phyloP scores from a whole-genome alignment of 2,113 vertebrate genomes.

The Dolichallabes microphthalmus region DNA sequence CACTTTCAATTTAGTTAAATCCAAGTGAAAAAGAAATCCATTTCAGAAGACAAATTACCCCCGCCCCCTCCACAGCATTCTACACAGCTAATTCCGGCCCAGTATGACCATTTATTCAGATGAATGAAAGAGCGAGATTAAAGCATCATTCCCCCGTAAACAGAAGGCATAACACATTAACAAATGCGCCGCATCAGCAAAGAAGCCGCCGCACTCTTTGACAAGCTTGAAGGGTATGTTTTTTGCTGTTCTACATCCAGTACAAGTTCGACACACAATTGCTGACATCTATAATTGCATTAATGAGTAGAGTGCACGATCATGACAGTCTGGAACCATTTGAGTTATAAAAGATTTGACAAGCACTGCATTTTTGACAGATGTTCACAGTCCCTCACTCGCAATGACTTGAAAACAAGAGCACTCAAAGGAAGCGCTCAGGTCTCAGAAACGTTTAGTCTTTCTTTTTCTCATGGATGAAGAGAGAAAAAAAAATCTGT shows the following conservation, averaged over 20 bases:
- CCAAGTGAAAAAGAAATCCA: constrained; percentile 45
- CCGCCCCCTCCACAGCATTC: constrained; percentile 22
- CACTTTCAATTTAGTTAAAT: constrained; percentile 51
- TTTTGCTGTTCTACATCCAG: constrained; percentile 28
- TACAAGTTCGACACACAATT: not conserved
- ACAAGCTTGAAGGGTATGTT: constrained; percentile 23
- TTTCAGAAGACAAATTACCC: constrained; percentile 47
- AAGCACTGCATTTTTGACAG: constrained; percentile 27
- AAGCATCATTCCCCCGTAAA: constrained; percentile 1
- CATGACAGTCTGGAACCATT: constrained; percentile 23
- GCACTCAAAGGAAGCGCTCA: constrained; percentile 1
- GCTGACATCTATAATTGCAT: constrained; percentile 43
- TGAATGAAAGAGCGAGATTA: constrained; percentile 17
- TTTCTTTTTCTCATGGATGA: not conserved
- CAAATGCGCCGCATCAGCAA: constrained; percentile 36
- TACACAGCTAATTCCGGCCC: constrained; percentile 24
- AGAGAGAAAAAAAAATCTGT: constrained; percentile 1
- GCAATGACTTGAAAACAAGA: constrained; percentile 10
- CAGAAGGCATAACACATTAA: not conserved
- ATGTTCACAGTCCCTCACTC: constrained; percentile 9
- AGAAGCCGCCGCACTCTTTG: not conserved
- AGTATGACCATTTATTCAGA: constrained; percentile 33
- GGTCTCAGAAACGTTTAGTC: constrained; percentile 21
- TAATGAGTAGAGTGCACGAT: constrained; percentile 44
- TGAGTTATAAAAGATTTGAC: constrained; percentile 27